Conservation (phyloP, 1,140 invertebrate species). For the Helicorthomorpha holstii region DNA sequence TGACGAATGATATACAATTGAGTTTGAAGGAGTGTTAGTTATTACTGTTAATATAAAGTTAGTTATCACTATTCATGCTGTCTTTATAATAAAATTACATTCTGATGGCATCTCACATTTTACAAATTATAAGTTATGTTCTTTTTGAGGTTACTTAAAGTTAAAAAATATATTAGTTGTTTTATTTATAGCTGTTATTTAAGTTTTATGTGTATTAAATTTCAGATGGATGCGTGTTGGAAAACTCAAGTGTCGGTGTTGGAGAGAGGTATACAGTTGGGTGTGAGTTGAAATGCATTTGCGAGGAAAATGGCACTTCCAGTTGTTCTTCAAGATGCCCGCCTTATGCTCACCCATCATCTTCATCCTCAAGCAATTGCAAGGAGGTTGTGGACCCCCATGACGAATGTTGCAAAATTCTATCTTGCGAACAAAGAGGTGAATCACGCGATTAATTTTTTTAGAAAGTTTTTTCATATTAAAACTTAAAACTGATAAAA, state of each 20-base stretch:
- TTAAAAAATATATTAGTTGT: too few species aligned
- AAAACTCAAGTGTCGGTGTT: background rate
- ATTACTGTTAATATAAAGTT: too few species aligned
- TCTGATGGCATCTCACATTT: too few species aligned
- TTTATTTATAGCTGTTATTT: too few species aligned
- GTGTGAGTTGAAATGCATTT: background rate
- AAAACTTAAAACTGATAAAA: too few species aligned
- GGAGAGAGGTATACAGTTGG: background rate
- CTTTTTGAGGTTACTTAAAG: too few species aligned
- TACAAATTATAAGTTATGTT: too few species aligned
- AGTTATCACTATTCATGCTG: too few species aligned
- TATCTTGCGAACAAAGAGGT: background rate
- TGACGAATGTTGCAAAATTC: background rate
- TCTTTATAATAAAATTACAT: too few species aligned
- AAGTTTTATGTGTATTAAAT: too few species aligned
- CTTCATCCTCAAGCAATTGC: background rate
- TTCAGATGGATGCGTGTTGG: background rate
- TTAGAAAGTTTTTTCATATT: background rate
- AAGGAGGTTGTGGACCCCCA: background rate
- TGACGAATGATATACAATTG: too few species aligned
- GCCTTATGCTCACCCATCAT: background rate
- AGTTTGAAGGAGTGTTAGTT: too few species aligned
- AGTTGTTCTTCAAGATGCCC: background rate
- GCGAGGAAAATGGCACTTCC: background rate
- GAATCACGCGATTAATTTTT: background rate